Percentiles rank a stretch among this genome's conserved stretches.
Conservation (phyloP, 2,888 invertebrate genomes). For the Campaea margaritaria region DNA sequence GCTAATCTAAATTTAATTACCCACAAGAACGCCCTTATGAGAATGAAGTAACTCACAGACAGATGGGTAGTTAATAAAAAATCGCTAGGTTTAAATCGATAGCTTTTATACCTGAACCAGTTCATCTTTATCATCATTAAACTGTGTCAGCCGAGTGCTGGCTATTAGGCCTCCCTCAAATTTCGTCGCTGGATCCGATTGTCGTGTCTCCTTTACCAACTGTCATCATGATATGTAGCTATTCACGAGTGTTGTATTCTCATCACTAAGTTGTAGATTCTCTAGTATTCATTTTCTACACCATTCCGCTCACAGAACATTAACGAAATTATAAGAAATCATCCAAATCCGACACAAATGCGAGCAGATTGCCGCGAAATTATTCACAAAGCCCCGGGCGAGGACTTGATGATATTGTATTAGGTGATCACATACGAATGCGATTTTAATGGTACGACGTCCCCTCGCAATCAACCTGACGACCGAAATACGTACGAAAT, state of each 20-base stretch:
- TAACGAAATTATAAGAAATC: constrained; percentile 75
- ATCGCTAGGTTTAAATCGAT: too few species aligned
- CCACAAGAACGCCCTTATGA: neutral
- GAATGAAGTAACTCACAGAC: too few species aligned
- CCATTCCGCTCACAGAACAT: constrained; percentile 39
- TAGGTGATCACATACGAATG: constrained; percentile 86
- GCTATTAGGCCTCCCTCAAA: too few species aligned
- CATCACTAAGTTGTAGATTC: neutral
- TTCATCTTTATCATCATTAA: too few species aligned
- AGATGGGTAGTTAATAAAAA: too few species aligned
- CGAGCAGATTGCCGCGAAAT: constrained; percentile 84
- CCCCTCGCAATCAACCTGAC: constrained; percentile 55
- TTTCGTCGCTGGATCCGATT: too few species aligned
- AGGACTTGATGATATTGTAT: constrained; percentile 85
- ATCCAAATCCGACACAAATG: constrained; percentile 76
- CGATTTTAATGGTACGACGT: constrained; percentile 81
- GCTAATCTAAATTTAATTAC: constrained; percentile 4
- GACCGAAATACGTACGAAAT: constrained; percentile 52
- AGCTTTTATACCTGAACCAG: too few species aligned
- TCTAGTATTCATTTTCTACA: neutral
- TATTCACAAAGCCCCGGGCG: constrained; percentile 81
- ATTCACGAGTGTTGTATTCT: too few species aligned
- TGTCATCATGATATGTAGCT: too few species aligned
- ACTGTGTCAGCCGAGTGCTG: too few species aligned
- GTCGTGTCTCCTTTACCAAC: too few species aligned